Evolutionary conservation across 2,888 invertebrate species (phyloP).

Genomic region (Punctoribates punctum): DNA sequence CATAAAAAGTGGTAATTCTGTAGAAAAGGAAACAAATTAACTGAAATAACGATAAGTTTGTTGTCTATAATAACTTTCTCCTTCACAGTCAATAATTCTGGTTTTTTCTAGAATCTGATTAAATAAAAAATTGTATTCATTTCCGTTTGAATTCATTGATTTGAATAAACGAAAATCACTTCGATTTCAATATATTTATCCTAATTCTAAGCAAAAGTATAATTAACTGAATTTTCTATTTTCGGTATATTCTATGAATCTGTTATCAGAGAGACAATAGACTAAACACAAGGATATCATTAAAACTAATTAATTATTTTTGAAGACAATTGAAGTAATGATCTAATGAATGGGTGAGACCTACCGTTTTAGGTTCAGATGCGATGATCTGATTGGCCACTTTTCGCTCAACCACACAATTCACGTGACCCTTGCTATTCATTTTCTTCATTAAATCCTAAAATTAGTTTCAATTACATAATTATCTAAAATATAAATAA

Average conservation of each 20-base stretch:
- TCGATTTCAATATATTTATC: too few species aligned
- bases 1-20: background rate
- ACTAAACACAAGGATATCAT: too few species aligned
- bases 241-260: too few species aligned
- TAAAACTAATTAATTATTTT: too few species aligned
- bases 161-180: too few species aligned
- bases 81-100: too few species aligned
- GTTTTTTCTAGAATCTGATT: too few species aligned
- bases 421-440: slow-evolving; percentile 69
- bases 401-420: slow-evolving; percentile 82
- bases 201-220: too few species aligned
- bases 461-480: slow-evolving; percentile 43
- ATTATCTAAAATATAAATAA: slow-evolving; percentile 12
- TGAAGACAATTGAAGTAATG: background rate
- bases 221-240: too few species aligned
- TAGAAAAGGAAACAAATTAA: slow-evolving; percentile 20
- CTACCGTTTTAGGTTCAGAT: slow-evolving; percentile 62
- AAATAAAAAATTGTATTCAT: too few species aligned
- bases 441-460: slow-evolving; percentile 57
- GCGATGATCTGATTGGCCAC: slow-evolving; percentile 77
- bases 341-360: too few species aligned
- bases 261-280: too few species aligned
- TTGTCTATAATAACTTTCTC: background rate
- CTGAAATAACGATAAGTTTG: background rate
- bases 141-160: background rate